phyloP scores from a whole-genome alignment of 2,113 vertebrate species.

The Cephalopterus ornatus region DNA sequence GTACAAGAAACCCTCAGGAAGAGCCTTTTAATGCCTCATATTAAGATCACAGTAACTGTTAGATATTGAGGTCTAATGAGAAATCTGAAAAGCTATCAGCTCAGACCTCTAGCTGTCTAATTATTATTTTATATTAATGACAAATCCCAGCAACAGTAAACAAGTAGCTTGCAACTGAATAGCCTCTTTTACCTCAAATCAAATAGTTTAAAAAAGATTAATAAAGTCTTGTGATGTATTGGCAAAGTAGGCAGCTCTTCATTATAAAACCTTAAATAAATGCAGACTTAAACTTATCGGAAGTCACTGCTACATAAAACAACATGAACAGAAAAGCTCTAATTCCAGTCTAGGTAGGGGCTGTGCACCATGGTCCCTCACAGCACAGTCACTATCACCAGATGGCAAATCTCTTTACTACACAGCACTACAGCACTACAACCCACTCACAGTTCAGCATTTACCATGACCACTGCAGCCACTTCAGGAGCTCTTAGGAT shows the following conservation, averaged over 20 bases:
- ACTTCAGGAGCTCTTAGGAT: background rate
- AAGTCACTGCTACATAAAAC: background rate
- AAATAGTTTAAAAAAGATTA: background rate
- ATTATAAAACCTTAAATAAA: background rate
- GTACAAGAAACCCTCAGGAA: background rate
- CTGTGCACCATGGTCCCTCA: background rate
- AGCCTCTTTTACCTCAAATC: background rate
- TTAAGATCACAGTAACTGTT: background rate
- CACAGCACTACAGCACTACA: fast-evolving
- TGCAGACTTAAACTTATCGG: background rate
- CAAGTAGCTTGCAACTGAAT: background rate
- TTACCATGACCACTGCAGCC: background rate
- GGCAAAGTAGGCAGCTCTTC: background rate
- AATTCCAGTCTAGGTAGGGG: background rate
- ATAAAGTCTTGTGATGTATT: background rate
- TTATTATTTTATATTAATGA: background rate
- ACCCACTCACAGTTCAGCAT: background rate
- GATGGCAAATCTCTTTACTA: background rate
- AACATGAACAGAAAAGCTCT: background rate
- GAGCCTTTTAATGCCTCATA: background rate
- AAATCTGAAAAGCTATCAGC: background rate
- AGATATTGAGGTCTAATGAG: background rate
- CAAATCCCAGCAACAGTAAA: background rate
- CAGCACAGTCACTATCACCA: background rate
- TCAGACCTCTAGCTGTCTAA: background rate